phyloP scores from a whole-genome alignment of 2,797 vertebrate species.

The Phoeniculus purpureus region DNA sequence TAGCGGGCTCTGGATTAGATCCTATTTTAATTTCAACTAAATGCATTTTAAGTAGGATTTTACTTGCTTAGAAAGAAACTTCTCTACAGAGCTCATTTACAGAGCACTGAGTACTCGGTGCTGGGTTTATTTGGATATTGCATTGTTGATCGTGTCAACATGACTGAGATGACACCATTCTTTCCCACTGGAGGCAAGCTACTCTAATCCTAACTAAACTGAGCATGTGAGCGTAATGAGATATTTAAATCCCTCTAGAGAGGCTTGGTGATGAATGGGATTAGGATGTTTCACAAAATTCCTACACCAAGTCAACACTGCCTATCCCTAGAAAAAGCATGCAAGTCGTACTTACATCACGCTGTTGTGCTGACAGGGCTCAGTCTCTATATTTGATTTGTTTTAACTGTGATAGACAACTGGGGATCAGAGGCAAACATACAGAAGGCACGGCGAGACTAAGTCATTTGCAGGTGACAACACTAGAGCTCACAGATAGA shows the following conservation, averaged over 20 bases:
- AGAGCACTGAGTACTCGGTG: background rate
- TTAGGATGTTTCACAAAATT: background rate
- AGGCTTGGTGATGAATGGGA: background rate
- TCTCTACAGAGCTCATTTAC: background rate
- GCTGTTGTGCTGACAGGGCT: background rate
- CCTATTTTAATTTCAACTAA: constrained; percentile 36
- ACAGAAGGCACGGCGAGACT: background rate
- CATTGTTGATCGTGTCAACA: background rate
- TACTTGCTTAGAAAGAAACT: background rate
- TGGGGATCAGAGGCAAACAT: background rate
- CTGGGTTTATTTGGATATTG: background rate
- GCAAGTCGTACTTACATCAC: background rate
- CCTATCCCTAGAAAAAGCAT: background rate
- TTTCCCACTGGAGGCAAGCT: rapidly evolving
- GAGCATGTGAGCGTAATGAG: background rate
- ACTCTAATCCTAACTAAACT: background rate
- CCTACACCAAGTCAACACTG: background rate
- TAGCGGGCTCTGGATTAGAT: background rate
- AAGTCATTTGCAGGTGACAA: background rate
- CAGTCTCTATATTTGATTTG: background rate
- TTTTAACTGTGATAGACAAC: background rate
- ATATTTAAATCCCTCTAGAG: background rate
- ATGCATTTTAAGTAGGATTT: constrained; percentile 30
- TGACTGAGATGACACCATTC: background rate
- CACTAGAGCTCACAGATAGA: background rate